Base-by-base conservation (phyloP, 2,797 vertebrate species). In the Neostethus bicornis region DNA sequence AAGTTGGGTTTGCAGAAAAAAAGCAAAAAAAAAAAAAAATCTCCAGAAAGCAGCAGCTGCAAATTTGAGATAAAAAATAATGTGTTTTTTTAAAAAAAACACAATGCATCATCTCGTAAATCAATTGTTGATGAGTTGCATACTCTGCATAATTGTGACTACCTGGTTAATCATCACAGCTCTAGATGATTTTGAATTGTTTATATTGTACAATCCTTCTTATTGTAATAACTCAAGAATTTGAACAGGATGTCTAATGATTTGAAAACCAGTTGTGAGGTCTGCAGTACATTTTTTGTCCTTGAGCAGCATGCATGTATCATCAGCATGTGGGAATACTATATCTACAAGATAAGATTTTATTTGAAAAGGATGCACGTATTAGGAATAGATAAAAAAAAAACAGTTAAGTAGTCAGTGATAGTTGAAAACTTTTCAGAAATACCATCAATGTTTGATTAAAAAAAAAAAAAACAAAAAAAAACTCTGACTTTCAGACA, bases 1-100 rank as follows among this genome's bases (percentile, higher is more conserved):
- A 44, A 61, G 45, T 42, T 51, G 29, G 55, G 47, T 66, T 51
- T 67, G 65, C 75, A 73, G 72, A 72, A 78, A 77, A 73, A 71
- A 61, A n/a, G n/a, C n/a, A n/a, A n/a, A n/a, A n/a, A n/a, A n/a
- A n/a, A n/a, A n/a, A n/a, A n/a, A n/a, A n/a, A n/a, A n/a, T n/a
- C n/a, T n/a, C n/a, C n/a, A n/a, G n/a, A n/a, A n/a, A n/a, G n/a
- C n/a, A n/a, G n/a, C n/a, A n/a, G n/a, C n/a, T n/a, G n/a, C n/a
- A n/a, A n/a, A n/a, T n/a, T n/a, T n/a, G n/a, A n/a, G n/a, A n/a
- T n/a, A n/a, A n/a, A n/a, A n/a, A n/a, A n/a, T n/a, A n/a, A n/a
- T n/a, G n/a, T n/a, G n/a, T 19, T 19, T 19, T 19, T 19, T 19
- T 19, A 19, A 19, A 16, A 7, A 34, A 37, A 16, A 37, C 37